Base-by-base conservation (phyloP, 2,113 vertebrate species). In the Neogobius melanostomus region DNA sequence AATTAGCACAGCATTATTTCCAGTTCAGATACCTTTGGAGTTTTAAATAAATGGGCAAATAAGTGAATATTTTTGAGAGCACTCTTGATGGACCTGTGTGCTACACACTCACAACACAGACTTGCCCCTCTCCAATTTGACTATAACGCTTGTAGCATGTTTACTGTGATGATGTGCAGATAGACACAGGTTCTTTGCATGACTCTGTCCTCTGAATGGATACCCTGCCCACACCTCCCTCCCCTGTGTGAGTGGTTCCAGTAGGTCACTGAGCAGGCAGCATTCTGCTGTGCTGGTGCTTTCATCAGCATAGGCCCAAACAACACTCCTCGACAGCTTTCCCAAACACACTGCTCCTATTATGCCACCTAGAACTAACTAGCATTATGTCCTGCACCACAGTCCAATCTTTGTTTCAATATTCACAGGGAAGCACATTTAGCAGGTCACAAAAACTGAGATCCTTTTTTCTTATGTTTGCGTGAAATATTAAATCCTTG, bases 271-370 rank as follows among this genome's bases (percentile, higher is more conserved):
- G 60, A 81, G 75, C 76, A 82, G 87, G 72, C 88, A 86, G 71
- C 82, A 84, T 87, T 91, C 81, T 91, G 89, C 89, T 90, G 88
- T 63, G 80, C 76, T 87, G 86, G 91, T 87, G 86, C 88, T 90
- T 90, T 83, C 82, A 87, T 85, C 83, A 82, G 79, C 84, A 85
- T 83, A 12, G 80, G 66, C 73, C 76, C 74, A 76, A 88, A 89
- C 88, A 87, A 87, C 86, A 87, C 76, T 83, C 81, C 80, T 84
- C 82, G 68, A 70, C 82, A 78, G 87, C 84, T 84, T 76, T 85
- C 81, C 82, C 87, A 90, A 81, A 91, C 83, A 92, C 89, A 91
- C 91, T 90, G 83, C 80, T 76, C 71, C 84, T 72, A 88, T 91
- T 91, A 87, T 91, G 21, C 75, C 64, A 68, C 48, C 62, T 72